Evolutionary conservation across 2,797 vertebrate genomes (phyloP).

Genomic region (Tangara arthus): DNA sequence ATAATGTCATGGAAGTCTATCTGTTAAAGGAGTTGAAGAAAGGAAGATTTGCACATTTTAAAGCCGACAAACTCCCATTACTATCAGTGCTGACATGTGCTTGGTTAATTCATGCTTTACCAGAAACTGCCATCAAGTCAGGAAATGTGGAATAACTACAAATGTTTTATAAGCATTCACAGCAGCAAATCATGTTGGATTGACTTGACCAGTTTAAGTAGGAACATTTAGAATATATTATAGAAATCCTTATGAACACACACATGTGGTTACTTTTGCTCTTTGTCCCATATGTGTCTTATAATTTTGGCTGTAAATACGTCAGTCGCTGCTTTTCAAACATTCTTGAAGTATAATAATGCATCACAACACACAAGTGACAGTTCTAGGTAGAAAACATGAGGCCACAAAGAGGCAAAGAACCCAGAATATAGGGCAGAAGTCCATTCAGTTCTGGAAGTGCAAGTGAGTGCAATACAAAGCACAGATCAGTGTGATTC

Average conservation of each 20-base stretch:
- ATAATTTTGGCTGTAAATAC: neutral
- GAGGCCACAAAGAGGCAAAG: neutral
- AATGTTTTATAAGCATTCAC: neutral
- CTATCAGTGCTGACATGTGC: neutral
- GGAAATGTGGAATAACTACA: neutral
- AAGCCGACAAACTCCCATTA: conserved; percentile 7
- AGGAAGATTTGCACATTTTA: conserved; percentile 27
- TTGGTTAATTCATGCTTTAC: conserved; percentile 9
- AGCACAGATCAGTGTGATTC: neutral
- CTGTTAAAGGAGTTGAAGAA: neutral
- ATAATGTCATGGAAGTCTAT: neutral
- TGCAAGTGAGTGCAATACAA: neutral
- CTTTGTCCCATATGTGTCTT: neutral
- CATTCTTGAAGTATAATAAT: neutral
- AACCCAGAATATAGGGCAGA: neutral
- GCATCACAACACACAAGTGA: neutral
- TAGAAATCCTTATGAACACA: neutral
- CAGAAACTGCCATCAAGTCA: neutral
- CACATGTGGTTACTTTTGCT: neutral
- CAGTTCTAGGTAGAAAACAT: neutral
- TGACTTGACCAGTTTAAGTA: neutral
- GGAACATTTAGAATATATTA: neutral
- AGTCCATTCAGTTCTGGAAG: neutral
- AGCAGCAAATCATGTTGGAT: neutral
- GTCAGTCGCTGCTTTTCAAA: neutral